Evolutionary conservation across 2,888 invertebrate species (phyloP).

Genomic region (Heteropelma amictum): DNA sequence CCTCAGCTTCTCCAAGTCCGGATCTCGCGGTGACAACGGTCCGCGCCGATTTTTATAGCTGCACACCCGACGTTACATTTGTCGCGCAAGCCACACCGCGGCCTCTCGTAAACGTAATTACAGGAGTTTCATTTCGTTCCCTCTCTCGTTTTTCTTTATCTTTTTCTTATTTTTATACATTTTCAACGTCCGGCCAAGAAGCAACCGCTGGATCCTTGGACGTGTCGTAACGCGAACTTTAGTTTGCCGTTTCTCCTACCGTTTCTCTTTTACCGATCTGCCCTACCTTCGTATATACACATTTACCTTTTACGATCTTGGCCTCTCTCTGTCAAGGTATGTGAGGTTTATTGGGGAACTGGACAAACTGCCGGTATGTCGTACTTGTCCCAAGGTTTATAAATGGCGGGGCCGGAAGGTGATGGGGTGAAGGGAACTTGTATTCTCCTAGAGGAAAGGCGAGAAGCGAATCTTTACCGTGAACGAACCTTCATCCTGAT

Average conservation of each 20-base stretch:
- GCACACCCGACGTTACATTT: conserved; percentile 64
- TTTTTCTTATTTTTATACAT: conserved; percentile 19
- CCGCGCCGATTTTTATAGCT: conserved; percentile 56
- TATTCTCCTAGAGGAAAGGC: not conserved
- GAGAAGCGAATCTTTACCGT: conserved; percentile 6
- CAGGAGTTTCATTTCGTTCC: conserved; percentile 47
- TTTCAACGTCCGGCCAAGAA: conserved; percentile 43
- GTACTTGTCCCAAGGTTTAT: no score
- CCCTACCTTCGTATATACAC: conserved; percentile 40
- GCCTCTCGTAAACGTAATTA: conserved; percentile 72
- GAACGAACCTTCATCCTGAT: conserved; percentile 51
- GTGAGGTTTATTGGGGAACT: conserved; percentile 66
- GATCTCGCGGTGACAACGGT: not conserved
- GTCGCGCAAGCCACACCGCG: conserved; percentile 59
- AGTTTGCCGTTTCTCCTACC: not conserved
- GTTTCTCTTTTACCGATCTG: not conserved
- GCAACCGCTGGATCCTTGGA: not conserved
- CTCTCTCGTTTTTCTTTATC: not conserved
- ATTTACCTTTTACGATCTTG: conserved; percentile 68
- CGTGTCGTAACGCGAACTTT: not conserved
- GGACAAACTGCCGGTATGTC: conserved; percentile 53
- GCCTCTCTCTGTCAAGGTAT: conserved; percentile 65
- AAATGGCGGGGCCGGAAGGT: not conserved
- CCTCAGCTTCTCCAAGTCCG: not conserved
- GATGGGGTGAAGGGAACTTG: not conserved